Evolutionary conservation across 1,140 invertebrate genomes (phyloP), one percentile per base, ranked within the genome.

Genomic region (Drosophila auraria): DNA sequence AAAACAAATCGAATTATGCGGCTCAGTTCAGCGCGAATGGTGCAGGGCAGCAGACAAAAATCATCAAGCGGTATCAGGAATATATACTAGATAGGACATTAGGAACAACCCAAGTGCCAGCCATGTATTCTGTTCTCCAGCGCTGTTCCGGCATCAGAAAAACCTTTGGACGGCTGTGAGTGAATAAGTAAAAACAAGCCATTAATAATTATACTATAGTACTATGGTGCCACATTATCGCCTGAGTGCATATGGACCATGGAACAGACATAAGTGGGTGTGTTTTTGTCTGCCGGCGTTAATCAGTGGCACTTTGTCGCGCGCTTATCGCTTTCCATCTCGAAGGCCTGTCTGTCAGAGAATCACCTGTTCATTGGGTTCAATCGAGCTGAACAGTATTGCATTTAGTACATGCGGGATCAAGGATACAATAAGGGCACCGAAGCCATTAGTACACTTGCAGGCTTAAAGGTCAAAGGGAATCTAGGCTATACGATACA

Each of bases 111-210:
- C 40, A 64, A 69, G 47, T 47, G 23, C 25, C 64, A 36, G 54
- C 15, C 47, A 83, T 83, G 80, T 70, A 75, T 51, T 42, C 47
- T 5, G 36, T 47, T 58, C 38, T 84, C 25, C 58, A 38, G 8
- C 54, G 69, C 17, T 81, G 50, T 66, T 74, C 68, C 25, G 54
- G 45, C 7, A 42, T 73, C 38, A 71, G 47, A 36, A 51, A 49
- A 61, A 78, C 84, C 81, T 81, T 87, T 89, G 84, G 84, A 75
- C 69, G 51, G 15, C 81, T 69, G 82, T 83, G 72, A 83, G 81
- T 68, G 53, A 49, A 25, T 3, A 51, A 36, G 40, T 9, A 36
- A 40, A 40, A 64, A 58, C 12, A 42, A 42, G 12, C n/a, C 17
- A 54, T 25, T 15, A 60, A 58, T 44, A 53, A 68, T 27, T 38